These are phyloP conservation scores for Darevskia mixta DNA, from an alignment of 2,797 vertebrate species.

Conservation along the genomic window DNA sequence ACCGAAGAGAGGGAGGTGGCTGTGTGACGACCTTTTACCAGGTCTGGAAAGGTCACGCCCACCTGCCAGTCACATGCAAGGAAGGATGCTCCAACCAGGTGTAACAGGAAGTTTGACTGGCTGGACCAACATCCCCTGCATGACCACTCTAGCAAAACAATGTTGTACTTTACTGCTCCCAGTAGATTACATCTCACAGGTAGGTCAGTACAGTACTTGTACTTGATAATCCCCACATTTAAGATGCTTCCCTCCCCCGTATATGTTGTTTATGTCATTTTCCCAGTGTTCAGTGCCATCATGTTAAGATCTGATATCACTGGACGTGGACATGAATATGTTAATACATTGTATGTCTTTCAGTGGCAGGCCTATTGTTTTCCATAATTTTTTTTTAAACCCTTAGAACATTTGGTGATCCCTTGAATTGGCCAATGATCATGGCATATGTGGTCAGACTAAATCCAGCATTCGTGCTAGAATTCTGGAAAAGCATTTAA, in stretches of 20 bases:
- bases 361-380: not conserved
- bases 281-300: not conserved
- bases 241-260: not conserved
- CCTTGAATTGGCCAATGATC: constrained; percentile 13
- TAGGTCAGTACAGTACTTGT: no score
- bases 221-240: not conserved
- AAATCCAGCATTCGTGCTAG: constrained; percentile 27
- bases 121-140: no score
- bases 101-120: no score
- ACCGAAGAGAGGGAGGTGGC: no score
- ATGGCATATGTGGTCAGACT: constrained; percentile 38
- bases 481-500: constrained; percentile 40
- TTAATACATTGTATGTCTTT: not conserved
- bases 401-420: constrained; percentile 9
- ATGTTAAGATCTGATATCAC: not conserved
- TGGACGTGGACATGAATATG: not conserved
- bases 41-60: no score
- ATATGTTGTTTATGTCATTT: not conserved
- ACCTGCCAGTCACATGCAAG: no score
- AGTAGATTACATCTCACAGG: no score
- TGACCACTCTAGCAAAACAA: no score
- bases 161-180: no score
- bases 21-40: no score
- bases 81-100: no score
- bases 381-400: not conserved